These are phyloP conservation scores for Brachylomia viminalis DNA, from an alignment of 2,888 invertebrate genomes.

Conservation along the genomic window DNA sequence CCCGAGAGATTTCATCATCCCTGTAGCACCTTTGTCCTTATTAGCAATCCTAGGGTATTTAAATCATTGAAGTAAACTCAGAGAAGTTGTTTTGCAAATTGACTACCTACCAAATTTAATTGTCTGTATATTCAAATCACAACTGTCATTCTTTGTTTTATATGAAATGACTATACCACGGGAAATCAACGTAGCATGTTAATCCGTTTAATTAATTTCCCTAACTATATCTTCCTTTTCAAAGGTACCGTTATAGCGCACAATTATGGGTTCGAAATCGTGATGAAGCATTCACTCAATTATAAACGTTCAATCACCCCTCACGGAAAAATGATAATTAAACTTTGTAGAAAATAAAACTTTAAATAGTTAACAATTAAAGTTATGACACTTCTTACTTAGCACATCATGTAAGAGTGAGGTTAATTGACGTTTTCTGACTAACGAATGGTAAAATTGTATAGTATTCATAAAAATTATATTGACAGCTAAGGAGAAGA, in stretches of 20 bases:
- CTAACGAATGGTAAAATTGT: not conserved
- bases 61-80: too few relatives aligned
- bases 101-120: too few relatives aligned
- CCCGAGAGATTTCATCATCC: not conserved
- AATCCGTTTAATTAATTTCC: not conserved
- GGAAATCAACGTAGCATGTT: not conserved
- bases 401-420: conserved; percentile 16
- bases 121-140: not conserved
- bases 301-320: not conserved
- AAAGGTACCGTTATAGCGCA: too few relatives aligned
- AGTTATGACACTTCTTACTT: conserved; percentile 9
- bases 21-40: not conserved
- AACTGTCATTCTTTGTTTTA: too few relatives aligned
- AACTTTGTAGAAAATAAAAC: not conserved
- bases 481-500: not conserved
- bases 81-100: not conserved
- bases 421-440: conserved; percentile 25
- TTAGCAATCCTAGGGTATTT: too few relatives aligned
- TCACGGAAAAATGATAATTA: too few relatives aligned
- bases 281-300: not conserved
- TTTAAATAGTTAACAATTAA: not conserved
- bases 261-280: not conserved
- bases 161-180: not conserved
- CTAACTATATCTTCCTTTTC: not conserved
- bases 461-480: not conserved